Evolutionary conservation across 1,140 invertebrate genomes (phyloP).

Genomic region (Asobara japonica): DNA sequence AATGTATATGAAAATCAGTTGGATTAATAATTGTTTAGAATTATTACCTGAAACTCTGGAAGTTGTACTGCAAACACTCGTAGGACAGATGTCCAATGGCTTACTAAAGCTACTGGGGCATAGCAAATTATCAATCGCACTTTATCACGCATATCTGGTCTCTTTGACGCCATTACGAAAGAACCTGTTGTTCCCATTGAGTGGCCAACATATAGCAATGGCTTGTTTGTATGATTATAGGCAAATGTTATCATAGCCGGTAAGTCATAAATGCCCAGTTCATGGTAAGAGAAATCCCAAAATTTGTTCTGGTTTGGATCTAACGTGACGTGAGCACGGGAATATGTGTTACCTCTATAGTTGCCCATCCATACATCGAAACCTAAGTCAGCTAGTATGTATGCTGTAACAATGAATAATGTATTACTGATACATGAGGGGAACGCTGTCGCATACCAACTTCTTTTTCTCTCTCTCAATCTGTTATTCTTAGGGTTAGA

Average conservation of each 20-base stretch:
- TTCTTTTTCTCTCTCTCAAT: too few relatives aligned
- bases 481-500: too few relatives aligned
- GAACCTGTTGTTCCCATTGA: conserved; percentile 73
- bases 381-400: conserved; percentile 64
- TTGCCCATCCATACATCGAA: conserved; percentile 70
- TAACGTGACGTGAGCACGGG: conserved; percentile 50
- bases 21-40: too few relatives aligned
- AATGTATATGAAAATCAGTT: conserved; percentile 38
- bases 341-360: conserved; percentile 66
- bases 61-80: conserved; percentile 67
- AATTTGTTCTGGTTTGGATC: conserved; percentile 57
- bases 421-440: not conserved
- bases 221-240: conserved; percentile 32
- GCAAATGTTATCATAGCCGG: conserved; percentile 70
- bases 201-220: conserved; percentile 69
- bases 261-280: conserved; percentile 68
- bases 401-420: conserved; percentile 48
- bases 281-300: conserved; percentile 64
- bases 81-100: conserved; percentile 76
- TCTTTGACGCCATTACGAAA: conserved; percentile 70
- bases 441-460: too few relatives aligned
- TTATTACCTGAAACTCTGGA: conserved; percentile 68
- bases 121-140: conserved; percentile 72
- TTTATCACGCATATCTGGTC: conserved; percentile 64
- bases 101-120: conserved; percentile 79